A percentile compares a stretch with the other conserved stretches of the same genome.
Conservation (phyloP, 2,113 vertebrate genomes). For the Rhynchopsitta pachyrhyncha region DNA sequence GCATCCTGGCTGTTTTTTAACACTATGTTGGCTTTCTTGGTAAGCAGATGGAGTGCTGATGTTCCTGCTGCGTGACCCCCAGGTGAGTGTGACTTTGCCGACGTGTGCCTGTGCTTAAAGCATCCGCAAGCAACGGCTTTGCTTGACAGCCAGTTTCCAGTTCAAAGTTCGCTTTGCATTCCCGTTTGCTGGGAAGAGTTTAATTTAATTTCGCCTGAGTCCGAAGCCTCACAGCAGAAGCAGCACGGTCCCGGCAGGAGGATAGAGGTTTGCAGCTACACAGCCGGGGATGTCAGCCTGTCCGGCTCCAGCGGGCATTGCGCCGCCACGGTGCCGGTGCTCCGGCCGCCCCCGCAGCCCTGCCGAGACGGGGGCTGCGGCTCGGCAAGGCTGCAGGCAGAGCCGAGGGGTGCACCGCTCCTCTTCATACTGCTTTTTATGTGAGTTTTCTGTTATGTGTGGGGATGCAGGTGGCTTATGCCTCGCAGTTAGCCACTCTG, state of each 20-base stretch:
- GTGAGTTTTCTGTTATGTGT: accelerated
- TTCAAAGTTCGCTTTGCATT: background rate
- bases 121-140: background rate
- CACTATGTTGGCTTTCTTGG: slow-evolving; percentile 45
- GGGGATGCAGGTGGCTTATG: accelerated
- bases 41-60: slow-evolving; percentile 24
- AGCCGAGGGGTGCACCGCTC: background rate
- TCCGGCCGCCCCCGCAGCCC: background rate
- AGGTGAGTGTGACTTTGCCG: slow-evolving; percentile 23
- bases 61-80: slow-evolving; percentile 11
- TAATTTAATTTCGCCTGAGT: background rate
- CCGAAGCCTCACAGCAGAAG: background rate
- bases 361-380: background rate
- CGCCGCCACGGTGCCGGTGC: too few species aligned
- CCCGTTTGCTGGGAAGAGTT: background rate
- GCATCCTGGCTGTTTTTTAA: slow-evolving; percentile 59
- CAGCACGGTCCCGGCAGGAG: background rate
- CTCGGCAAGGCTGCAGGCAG: background rate
- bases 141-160: background rate
- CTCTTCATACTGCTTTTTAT: accelerated
- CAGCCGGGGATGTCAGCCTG: background rate
- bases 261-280: background rate
- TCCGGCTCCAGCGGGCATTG: background rate
- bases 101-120: background rate
- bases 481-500: accelerated